Conservation (phyloP, 1,140 invertebrate species). For the Cecropterus lyciades region DNA sequence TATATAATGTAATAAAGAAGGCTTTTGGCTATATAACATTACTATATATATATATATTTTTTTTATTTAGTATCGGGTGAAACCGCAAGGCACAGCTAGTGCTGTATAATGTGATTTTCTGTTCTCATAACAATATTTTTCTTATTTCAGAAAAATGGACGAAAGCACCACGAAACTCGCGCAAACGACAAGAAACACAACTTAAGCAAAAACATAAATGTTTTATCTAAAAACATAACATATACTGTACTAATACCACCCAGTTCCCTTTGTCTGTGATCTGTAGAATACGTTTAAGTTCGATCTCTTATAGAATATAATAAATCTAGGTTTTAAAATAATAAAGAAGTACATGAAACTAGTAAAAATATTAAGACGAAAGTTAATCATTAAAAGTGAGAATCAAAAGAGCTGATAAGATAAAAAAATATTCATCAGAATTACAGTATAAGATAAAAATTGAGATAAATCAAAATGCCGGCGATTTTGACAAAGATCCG, state of each 20-base stretch:
- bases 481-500: conserved; percentile 75
- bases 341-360: conserved; percentile 8
- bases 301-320: conserved; percentile 40
- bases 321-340: conserved; percentile 7
- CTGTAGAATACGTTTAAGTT: conserved; percentile 25
- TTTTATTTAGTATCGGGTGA: too few relatives aligned
- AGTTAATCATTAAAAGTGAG: background rate
- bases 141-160: conserved; percentile 71
- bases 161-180: conserved; percentile 33
- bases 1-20: too few relatives aligned
- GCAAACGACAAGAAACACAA: conserved; percentile 26
- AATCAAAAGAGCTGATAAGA: too few relatives aligned
- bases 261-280: conserved; percentile 49
- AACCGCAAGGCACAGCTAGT: too few relatives aligned
- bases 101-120: background rate
- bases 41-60: too few relatives aligned
- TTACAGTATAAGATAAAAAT: too few relatives aligned
- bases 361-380: background rate
- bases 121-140: conserved; percentile 21
- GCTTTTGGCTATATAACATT: too few relatives aligned
- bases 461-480: conserved; percentile 71
- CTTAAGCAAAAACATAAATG: conserved; percentile 30
- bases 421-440: too few relatives aligned
- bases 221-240: conserved; percentile 17
- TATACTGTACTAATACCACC: conserved; percentile 30